A percentile compares a stretch with the other conserved stretches of the same genome.
Conservation (phyloP, 2,797 vertebrate species). For the Neoniphon sammara region DNA sequence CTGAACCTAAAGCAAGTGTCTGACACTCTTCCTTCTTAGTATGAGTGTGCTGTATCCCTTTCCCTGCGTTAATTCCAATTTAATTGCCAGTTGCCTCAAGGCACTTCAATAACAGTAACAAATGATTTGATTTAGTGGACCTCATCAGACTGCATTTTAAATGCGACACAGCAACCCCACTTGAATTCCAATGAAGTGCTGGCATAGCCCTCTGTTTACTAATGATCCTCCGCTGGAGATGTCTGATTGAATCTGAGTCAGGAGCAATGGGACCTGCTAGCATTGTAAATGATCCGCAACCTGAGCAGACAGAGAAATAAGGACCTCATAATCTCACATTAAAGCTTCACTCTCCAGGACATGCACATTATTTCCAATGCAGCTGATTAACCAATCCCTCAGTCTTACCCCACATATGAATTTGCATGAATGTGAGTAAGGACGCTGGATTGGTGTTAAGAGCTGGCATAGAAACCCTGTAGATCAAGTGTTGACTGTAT, state of each 20-base stretch:
- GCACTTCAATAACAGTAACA: constrained; percentile 99
- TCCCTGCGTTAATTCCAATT: constrained; percentile 99
- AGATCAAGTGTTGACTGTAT: constrained; percentile 75
- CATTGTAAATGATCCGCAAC: constrained; percentile 96
- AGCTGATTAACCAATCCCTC: constrained; percentile 71
- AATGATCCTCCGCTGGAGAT: constrained; percentile 99
- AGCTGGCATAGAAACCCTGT: constrained; percentile 56
- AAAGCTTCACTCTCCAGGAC: constrained; percentile 75
- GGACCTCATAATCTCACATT: constrained; percentile 83
- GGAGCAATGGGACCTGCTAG: constrained; percentile 89
- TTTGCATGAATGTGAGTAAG: constrained; percentile 51
- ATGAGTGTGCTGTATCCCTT: constrained; percentile 88
- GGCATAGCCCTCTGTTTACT: constrained; percentile 99
- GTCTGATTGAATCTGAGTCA: constrained; percentile 98
- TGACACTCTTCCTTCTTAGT: constrained; percentile 85
- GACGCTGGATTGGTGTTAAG: constrained; percentile 52
- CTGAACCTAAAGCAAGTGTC: constrained; percentile 84
- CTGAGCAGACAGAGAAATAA: constrained; percentile 84
- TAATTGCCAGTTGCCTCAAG: constrained; percentile 99
- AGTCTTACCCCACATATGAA: constrained; percentile 53
- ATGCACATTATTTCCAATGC: constrained; percentile 68
- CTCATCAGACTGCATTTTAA: constrained; percentile 99
- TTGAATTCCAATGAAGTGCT: constrained; percentile 99
- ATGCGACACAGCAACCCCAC: constrained; percentile 99
- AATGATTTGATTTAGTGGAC: constrained; percentile 99